phyloP scores from a whole-genome alignment of 2,797 vertebrate species.

The Spinus pinus region DNA sequence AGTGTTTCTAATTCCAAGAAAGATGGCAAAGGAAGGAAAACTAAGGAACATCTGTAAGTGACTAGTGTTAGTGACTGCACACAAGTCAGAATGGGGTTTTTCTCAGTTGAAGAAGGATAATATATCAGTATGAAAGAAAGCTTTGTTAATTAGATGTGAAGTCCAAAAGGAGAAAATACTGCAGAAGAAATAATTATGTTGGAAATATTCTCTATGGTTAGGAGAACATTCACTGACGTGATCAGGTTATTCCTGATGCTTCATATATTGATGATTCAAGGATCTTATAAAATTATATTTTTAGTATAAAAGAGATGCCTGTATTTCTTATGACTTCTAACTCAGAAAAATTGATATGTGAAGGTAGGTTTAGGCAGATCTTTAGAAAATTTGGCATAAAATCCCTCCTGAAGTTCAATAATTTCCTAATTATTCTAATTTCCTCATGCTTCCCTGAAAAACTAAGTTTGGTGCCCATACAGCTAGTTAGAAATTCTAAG shows the following conservation, averaged over 20 bases:
- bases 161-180: not conserved
- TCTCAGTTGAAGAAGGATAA: not conserved
- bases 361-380: not conserved
- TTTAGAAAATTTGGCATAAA: rapidly evolving
- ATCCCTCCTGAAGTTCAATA: not conserved
- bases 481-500: not conserved
- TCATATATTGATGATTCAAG: not conserved
- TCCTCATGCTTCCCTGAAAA: not conserved
- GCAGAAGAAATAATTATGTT: not conserved
- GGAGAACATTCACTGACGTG: not conserved
- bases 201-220: not conserved
- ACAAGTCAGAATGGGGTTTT: not conserved
- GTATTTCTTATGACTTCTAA: not conserved
- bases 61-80: not conserved
- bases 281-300: not conserved
- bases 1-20: not conserved
- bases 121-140: not conserved
- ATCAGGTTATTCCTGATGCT: not conserved
- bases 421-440: not conserved
- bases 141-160: not conserved
- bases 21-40: not conserved
- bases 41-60: not conserved
- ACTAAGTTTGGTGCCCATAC: not conserved
- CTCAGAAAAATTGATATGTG: not conserved
- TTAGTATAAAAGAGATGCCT: not conserved